A percentile compares a stretch with the other conserved stretches of the same genome.
Conservation (phyloP, 1,140 invertebrate genomes). For the Temnothorax nylanderi region DNA sequence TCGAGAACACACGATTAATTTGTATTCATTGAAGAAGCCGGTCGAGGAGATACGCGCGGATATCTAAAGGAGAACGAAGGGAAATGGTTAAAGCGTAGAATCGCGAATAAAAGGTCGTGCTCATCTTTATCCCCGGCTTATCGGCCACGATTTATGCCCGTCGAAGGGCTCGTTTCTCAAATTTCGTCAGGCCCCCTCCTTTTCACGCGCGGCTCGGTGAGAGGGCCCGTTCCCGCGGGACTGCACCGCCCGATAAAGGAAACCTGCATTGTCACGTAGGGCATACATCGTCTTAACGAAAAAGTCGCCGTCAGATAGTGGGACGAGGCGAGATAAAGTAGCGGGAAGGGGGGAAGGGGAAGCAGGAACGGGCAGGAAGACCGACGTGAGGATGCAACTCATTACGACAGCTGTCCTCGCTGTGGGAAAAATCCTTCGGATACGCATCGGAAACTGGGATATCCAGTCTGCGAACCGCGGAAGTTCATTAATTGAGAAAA, state of each 20-base stretch:
- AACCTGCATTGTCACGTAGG: conserved; percentile 83
- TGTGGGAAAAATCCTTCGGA: conserved; percentile 81
- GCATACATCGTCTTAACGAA: conserved; percentile 70
- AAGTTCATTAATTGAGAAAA: conserved; percentile 42
- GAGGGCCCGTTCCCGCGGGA: conserved; percentile 41
- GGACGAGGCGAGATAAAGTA: conserved; percentile 39
- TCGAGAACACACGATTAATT: conserved; percentile 32
- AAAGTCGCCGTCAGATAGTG: conserved; percentile 71
- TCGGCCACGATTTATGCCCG: conserved; percentile 68
- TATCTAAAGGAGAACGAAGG: conserved; percentile 17
- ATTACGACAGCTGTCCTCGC: conserved; percentile 84
- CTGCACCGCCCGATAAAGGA: conserved; percentile 71
- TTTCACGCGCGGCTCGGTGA: conserved; percentile 45
- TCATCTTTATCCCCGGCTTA: conserved; percentile 62
- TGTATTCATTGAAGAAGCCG: conserved; percentile 30
- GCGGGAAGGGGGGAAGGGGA: background rate
- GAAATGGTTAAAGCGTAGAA: conserved; percentile 13
- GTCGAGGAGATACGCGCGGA: conserved; percentile 8
- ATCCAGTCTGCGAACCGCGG: conserved; percentile 27
- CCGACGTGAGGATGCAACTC: conserved; percentile 85
- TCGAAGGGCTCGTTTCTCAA: conserved; percentile 76
- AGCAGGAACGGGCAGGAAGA: conserved; percentile 3
- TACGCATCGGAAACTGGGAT: conserved; percentile 67
- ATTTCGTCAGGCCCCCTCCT: conserved; percentile 74
- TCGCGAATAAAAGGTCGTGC: conserved; percentile 60